These are phyloP conservation scores for Protonemura montana DNA, from an alignment of 2,888 invertebrate species.

Conservation along the genomic window DNA sequence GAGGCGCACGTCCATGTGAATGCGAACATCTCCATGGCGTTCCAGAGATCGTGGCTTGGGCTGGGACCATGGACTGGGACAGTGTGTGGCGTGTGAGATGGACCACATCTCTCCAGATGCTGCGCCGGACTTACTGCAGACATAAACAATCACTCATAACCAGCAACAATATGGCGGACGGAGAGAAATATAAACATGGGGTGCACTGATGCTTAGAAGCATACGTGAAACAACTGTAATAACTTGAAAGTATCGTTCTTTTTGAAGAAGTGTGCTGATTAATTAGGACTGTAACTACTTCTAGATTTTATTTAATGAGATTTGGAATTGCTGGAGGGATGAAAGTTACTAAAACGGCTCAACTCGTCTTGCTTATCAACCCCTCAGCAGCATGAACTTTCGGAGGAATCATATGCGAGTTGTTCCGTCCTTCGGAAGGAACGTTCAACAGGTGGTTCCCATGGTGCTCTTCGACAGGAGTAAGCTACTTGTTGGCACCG, in stretches of 20 bases:
- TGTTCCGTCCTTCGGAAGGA: too few relatives aligned
- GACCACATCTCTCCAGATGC: slow-evolving; percentile 31
- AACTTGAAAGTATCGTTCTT: not conserved
- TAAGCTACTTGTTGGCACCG: too few relatives aligned
- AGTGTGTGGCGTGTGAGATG: not conserved
- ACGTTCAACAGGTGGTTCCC: too few relatives aligned
- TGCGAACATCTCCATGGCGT: not conserved
- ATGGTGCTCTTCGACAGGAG: too few relatives aligned
- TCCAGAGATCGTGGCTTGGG: not conserved
- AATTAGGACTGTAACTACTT: too few relatives aligned
- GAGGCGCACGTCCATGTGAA: not conserved
- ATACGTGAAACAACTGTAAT: not conserved
- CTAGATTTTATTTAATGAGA: too few relatives aligned
- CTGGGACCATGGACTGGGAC: not conserved
- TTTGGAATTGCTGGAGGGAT: too few relatives aligned
- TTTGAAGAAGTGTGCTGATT: too few relatives aligned
- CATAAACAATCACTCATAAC: slow-evolving; percentile 32
- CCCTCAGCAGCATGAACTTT: too few relatives aligned
- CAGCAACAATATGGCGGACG: not conserved
- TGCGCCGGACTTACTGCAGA: slow-evolving; percentile 28
- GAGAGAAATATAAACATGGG: not conserved
- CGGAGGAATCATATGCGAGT: too few relatives aligned
- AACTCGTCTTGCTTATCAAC: too few relatives aligned
- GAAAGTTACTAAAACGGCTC: too few relatives aligned
- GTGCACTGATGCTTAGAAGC: not conserved